Evolutionary conservation across 1,140 invertebrate species (phyloP).

Genomic region (Penaeus chinensis): DNA sequence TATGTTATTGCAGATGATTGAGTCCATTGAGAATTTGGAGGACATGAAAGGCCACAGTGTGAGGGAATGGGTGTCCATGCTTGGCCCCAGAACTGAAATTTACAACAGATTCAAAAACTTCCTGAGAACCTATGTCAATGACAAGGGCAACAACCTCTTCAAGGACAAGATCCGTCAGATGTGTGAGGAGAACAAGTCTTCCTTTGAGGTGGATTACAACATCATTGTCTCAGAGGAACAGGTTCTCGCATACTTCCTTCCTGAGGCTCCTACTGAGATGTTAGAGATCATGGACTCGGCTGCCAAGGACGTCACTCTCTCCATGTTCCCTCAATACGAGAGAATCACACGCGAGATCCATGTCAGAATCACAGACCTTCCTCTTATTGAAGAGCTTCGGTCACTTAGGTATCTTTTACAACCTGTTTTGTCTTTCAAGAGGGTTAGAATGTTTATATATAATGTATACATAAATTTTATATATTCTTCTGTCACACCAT

Average conservation of each 20-base stretch:
- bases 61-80: slow-evolving; percentile 94
- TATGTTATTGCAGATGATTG: slow-evolving; percentile 79
- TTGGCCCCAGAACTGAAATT: slow-evolving; percentile 96
- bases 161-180: slow-evolving; percentile 93
- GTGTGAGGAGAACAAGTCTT: slow-evolving; percentile 87
- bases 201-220: slow-evolving; percentile 94
- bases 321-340: slow-evolving; percentile 96
- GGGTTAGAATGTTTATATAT: no score
- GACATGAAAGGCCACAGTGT: slow-evolving; percentile 74
- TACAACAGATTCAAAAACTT: slow-evolving; percentile 97
- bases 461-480: no score
- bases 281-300: slow-evolving; percentile 95
- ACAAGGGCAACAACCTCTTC: slow-evolving; percentile 89
- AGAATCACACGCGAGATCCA: slow-evolving; percentile 93
- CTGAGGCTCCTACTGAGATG: slow-evolving; percentile 97
- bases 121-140: slow-evolving; percentile 88
- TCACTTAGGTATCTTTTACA: slow-evolving; percentile 78
- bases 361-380: slow-evolving; percentile 93
- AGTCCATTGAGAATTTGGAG: slow-evolving; percentile 98
- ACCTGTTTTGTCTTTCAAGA: neutral
- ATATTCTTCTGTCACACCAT: neutral
- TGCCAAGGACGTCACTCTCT: slow-evolving; percentile 83
- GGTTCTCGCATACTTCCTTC: slow-evolving; percentile 94
- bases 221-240: slow-evolving; percentile 90
- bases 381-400: slow-evolving; percentile 94